These are phyloP conservation scores for Pinna nobilis DNA, from an alignment of 1,140 invertebrate genomes.

Conservation along the genomic window DNA sequence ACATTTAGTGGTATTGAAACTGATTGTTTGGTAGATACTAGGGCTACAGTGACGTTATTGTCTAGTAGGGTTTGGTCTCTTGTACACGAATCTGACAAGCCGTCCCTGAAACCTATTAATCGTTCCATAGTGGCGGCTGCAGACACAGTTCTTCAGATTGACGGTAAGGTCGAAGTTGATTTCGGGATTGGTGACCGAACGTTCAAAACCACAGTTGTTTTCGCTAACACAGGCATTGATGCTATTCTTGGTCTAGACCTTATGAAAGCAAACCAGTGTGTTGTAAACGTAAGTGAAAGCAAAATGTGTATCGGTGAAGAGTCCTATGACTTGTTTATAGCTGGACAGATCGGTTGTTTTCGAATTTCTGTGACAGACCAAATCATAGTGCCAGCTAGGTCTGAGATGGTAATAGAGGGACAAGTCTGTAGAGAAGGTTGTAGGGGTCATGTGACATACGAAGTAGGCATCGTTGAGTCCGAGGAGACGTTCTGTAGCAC, in stretches of 20 bases:
- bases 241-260: constrained; percentile 17
- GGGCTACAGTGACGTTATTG: constrained; percentile 1
- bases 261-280: not conserved
- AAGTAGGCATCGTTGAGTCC: not conserved
- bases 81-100: not conserved
- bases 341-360: not conserved
- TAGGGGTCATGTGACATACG: not conserved
- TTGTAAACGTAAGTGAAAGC: not conserved
- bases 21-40: constrained; percentile 19
- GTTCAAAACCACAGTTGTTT: not conserved
- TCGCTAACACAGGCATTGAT: not conserved
- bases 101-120: not conserved
- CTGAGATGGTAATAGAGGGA: not conserved
- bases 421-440: not conserved
- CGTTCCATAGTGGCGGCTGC: too few relatives aligned
- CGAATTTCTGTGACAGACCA: not conserved
- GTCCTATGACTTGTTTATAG: too few relatives aligned
- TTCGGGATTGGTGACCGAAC: not conserved
- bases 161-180: not conserved
- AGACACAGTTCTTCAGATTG: not conserved
- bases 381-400: not conserved
- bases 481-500: not conserved
- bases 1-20: constrained; percentile 1
- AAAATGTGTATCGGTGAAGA: not conserved
- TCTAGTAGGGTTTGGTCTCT: not conserved